A percentile compares a stretch with the other conserved stretches of the same genome.
Conservation (phyloP, 2,888 invertebrate genomes). For the Scaptodrosophila latifasciaeformis region DNA sequence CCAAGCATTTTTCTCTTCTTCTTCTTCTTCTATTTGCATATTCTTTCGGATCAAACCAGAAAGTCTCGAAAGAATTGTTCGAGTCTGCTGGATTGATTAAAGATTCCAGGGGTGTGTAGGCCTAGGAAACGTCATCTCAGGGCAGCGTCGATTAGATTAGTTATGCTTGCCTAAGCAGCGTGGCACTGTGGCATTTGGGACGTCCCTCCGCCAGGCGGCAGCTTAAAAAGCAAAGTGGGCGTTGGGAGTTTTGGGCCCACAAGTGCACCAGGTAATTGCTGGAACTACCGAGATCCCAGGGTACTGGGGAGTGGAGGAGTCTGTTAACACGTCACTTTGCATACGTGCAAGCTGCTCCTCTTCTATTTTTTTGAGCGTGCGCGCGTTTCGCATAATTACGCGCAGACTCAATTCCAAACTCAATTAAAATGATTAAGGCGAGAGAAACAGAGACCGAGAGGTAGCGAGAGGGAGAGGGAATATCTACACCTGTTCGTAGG, state of each 20-base stretch:
- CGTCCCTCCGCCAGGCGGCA: slow-evolving; percentile 38
- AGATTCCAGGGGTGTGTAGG: no score
- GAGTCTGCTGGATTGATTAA: no score
- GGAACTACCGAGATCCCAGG: not conserved
- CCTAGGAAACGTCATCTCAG: no score
- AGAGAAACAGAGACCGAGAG: not conserved
- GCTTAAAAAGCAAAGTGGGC: slow-evolving; percentile 62
- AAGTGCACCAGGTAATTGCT: slow-evolving; percentile 46
- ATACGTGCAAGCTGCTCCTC: slow-evolving; percentile 30
- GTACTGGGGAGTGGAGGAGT: not conserved
- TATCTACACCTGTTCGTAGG: no score
- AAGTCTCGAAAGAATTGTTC: no score
- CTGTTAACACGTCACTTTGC: slow-evolving; percentile 36
- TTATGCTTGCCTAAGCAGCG: slow-evolving; percentile 57
- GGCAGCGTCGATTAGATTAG: slow-evolving; percentile 63
- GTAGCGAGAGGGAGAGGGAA: not conserved
- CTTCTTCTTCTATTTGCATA: no score
- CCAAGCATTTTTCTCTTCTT: no score
- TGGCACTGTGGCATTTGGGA: slow-evolving; percentile 10
- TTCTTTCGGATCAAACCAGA: no score
- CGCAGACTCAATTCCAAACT: slow-evolving; percentile 61
- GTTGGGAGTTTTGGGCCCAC: slow-evolving; percentile 14
- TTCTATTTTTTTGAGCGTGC: slow-evolving; percentile 11
- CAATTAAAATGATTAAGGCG: slow-evolving; percentile 63
- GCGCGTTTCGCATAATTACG: slow-evolving; percentile 69